Base-by-base conservation (phyloP, 2,113 vertebrate species). In the Etheostoma spectabile region DNA sequence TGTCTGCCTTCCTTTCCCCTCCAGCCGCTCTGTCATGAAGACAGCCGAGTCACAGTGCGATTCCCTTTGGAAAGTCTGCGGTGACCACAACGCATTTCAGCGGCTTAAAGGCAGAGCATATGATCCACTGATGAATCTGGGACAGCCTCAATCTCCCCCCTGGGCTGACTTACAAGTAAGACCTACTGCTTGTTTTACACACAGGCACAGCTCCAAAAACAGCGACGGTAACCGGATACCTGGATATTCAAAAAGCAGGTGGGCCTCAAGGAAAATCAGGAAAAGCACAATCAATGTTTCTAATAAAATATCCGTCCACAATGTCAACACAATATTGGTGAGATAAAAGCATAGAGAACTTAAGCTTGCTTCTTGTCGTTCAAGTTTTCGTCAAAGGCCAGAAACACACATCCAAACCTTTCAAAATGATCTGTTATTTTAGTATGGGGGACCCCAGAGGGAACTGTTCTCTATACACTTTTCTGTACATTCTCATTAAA, bases 171-270 rank as follows among this genome's bases (percentile, higher is more conserved):
- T 89, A 79, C 74, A 90, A 86, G 83, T 87, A 85, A 87, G 79
- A 88, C 83, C 81, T 68, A 79, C 81, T 90, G 90, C 90, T 92
- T 92, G 93, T 92, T 93, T 90, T 89, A 91, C 88, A 89, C 64
- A 60, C 67, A 68, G 90, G 84, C 88, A 66, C 67, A 42, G 63
- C 80, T 87, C 90, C 87, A 92, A 90, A 89, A 92, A 87, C 88
- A 90, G 89, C 83, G 49, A 74, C 6, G 24, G 91, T 82, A 91
- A 93, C 84, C 72, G 75, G 87, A 93, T 74, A 91, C 88, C 67
- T 84, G 60, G 51, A 84, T 90, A 91, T 92, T 77, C 45, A 78
- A 90, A 92, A 89, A 93, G 86, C 87, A 92, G 90, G 89, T 90
- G 90, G 84, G 56, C 76, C 74, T 81, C 35, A 79, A 83, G 74